Conservation (phyloP, 2,797 vertebrate species). For the Syngnathus rostellatus region DNA sequence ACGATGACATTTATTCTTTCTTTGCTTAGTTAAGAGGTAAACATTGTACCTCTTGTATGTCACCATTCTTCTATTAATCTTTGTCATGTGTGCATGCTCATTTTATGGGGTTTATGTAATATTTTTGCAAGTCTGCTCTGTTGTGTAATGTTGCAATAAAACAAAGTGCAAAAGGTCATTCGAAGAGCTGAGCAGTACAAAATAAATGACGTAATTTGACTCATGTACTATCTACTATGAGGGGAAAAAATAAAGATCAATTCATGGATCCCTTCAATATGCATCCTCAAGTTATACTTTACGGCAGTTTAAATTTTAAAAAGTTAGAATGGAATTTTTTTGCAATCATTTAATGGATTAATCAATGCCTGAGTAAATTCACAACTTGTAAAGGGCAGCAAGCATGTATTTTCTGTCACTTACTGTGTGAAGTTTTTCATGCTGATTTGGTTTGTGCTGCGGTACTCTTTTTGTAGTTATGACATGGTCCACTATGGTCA, state of each 20-base stretch:
- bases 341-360: background rate
- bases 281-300: too few species aligned
- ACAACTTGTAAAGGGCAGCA: background rate
- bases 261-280: too few species aligned
- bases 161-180: background rate
- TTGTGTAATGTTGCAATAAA: background rate
- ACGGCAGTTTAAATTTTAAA: too few species aligned
- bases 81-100: constrained; percentile 3
- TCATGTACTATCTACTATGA: too few species aligned
- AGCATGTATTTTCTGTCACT: background rate
- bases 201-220: too few species aligned
- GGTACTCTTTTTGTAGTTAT: constrained; percentile 68
- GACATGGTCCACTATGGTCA: constrained; percentile 99
- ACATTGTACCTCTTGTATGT: constrained; percentile 2
- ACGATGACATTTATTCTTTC: background rate
- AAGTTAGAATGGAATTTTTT: too few species aligned
- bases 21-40: background rate
- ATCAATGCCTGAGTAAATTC: background rate
- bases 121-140: background rate
- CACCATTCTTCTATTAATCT: constrained; percentile 31
- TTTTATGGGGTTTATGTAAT: background rate
- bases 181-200: background rate
- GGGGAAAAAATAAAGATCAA: too few species aligned
- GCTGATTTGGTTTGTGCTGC: background rate
- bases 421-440: background rate